Base-by-base conservation (phyloP, 2,888 invertebrate genomes). In the Watsonalla binaria region DNA sequence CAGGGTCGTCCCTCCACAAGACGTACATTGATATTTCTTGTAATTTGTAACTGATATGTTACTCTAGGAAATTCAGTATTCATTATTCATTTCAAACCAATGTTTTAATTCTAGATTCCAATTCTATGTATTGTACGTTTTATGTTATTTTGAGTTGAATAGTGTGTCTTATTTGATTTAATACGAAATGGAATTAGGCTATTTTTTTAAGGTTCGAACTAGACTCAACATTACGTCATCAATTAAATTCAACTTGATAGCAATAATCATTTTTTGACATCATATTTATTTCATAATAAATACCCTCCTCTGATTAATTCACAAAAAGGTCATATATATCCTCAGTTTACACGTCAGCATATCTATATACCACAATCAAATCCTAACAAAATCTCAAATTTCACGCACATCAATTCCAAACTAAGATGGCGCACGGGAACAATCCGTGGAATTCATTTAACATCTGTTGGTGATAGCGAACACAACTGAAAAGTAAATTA, bases 381-480 rank as follows among this genome's bases (percentile, higher is more conserved):
- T 47, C 14, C 48, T 15, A 24, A 24, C 37, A 49, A 24, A 24
- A 48, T 14, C 13, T 48, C 35, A 48, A 37, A 49, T 49, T 37
- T 37, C 37, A 13, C 39, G 15, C 14, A 42, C 42, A 42, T 42
- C 42, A 42, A 42, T 42, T 11, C 9, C 11, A 11, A 8, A 11
- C 42, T 11, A 5, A 42, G 11, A 11, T 42, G 42, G 42, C 11
- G 8, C 11, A 42, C 42, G 11, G 42, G 15, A 37, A 49, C 9
- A 49, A 37, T 13, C 9, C 11, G 63, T 63, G 65, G 62, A 65
- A 72, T 76, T 76, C 79, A 82, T 80, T 80, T 76, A 72, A 80
- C 77, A 75, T 81, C 85, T 86, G 88, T 76, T 73, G 73, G 69
- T 78, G 87, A 88, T 83, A 76, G 80, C 78, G 71, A 72, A 71